Evolutionary conservation across 2,888 invertebrate genomes (phyloP), one percentile per base, ranked within the genome.

Genomic region (Aproaerema taeniolella): DNA sequence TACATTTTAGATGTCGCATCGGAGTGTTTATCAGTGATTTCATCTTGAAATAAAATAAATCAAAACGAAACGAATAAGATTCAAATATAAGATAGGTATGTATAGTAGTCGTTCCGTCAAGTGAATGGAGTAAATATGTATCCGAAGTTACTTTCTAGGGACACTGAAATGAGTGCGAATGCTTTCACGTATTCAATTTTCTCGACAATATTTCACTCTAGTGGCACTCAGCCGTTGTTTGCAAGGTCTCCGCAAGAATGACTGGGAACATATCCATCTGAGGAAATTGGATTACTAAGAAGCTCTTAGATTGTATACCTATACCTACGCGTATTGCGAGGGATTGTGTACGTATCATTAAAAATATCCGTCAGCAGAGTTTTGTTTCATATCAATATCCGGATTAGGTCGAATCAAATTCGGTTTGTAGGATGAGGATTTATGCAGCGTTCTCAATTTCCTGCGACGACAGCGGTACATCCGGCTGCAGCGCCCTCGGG

Each of bases 381-480:
- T n/a, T 75, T 79, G 78, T 79, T 74, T 78, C 78, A 69, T 80
- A 82, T 80, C 83, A 79, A 83, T 83, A 83, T 83, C 81, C 82
- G 82, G 83, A 83, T 86, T 83, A 82, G 72, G 75, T 71, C 53
- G 78, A 80, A 82, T 80, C 81, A 78, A 83, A 83, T 86, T 85
- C 78, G 77, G 77, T 78, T 82, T 75, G 80, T 72, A 74, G 74
- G 75, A 82, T 80, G 75, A 73, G 76, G 76, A 81, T 85, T 83
- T 83, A 80, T 86, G 85, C 82, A 80, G 77, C 73, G 77, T 69
- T 83, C 81, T 81, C 85, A 85, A 86, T 85, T 86, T 86, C 85
- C 85, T 82, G 80, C 73, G 77, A 80, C 75, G 79, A 80, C 79
- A 81, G 69, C 69, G 69, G 70, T 73, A 74, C 80, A 80, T 82